Evolutionary conservation across 2,797 vertebrate species (phyloP).

Genomic region (Centropyge bicolor): DNA sequence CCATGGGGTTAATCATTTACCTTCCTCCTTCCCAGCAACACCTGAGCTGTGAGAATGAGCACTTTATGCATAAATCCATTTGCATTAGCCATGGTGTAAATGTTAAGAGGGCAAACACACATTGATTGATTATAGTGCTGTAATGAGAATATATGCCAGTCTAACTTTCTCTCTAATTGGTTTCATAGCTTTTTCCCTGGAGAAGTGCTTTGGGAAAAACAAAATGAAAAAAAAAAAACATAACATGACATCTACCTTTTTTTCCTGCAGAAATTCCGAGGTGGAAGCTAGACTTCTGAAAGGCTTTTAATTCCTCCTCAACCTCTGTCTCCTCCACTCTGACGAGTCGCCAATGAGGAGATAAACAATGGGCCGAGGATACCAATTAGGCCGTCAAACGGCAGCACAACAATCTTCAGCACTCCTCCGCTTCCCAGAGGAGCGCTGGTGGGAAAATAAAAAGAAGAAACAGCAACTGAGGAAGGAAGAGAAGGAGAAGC

Average conservation of each 20-base stretch:
- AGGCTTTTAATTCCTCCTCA: slow-evolving; percentile 63
- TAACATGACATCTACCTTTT: slow-evolving; percentile 39
- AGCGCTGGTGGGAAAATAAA: slow-evolving; percentile 41
- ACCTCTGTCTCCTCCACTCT: slow-evolving; percentile 51
- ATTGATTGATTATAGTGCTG: slow-evolving; percentile 55
- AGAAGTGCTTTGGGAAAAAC: slow-evolving; percentile 32
- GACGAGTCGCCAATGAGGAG: slow-evolving; percentile 56
- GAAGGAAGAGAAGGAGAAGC: slow-evolving; percentile 39
- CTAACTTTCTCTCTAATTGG: slow-evolving; percentile 62
- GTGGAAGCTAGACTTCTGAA: slow-evolving; percentile 49
- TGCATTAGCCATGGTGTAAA: slow-evolving; percentile 56
- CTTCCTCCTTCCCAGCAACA: slow-evolving; percentile 52
- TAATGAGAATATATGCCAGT: slow-evolving; percentile 64
- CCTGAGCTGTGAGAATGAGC: slow-evolving; percentile 57
- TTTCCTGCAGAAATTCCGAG: slow-evolving; percentile 23
- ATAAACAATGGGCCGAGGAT: slow-evolving; percentile 69
- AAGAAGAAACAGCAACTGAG: slow-evolving; percentile 21
- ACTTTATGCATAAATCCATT: slow-evolving; percentile 65
- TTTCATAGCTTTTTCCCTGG: slow-evolving; percentile 43
- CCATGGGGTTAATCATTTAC: slow-evolving; percentile 68
- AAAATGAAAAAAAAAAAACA: slow-evolving; percentile 15
- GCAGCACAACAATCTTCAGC: slow-evolving; percentile 60
- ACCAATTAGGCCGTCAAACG: slow-evolving; percentile 72
- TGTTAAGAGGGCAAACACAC: slow-evolving; percentile 57
- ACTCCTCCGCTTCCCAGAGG: slow-evolving; percentile 66